A percentile compares a stretch with the other conserved stretches of the same genome.
These are phyloP conservation scores for Dromaius novaehollandiae DNA, from an alignment of 2,113 vertebrate species.

Conservation along the genomic window DNA sequence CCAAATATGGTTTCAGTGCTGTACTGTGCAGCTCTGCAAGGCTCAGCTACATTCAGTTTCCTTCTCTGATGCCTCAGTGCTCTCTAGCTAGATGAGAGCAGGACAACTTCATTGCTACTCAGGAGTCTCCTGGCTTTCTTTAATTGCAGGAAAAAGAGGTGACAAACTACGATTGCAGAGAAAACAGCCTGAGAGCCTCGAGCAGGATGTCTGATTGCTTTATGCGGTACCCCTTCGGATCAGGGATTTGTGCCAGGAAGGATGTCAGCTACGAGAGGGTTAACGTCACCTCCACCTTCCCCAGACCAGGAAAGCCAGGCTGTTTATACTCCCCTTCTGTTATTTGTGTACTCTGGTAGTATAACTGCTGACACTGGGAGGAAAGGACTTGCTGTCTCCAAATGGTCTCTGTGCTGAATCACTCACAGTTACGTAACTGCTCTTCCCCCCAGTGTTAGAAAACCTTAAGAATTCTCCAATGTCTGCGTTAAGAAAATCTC, in stretches of 20 bases:
- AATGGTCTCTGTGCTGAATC: slow-evolving; percentile 11
- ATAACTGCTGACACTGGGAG: background rate
- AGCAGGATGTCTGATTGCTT: background rate
- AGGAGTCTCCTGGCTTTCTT: background rate
- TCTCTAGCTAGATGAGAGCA: background rate
- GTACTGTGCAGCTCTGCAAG: background rate
- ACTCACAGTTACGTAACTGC: background rate
- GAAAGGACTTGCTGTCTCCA: background rate
- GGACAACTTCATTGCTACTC: background rate
- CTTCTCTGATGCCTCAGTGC: background rate
- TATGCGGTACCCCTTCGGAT: rapidly evolving
- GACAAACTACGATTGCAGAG: background rate
- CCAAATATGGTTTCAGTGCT: background rate
- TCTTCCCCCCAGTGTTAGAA: background rate
- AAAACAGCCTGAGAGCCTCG: background rate
- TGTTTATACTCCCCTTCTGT: background rate
- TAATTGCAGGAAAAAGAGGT: background rate
- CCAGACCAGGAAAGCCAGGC: background rate
- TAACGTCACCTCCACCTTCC: background rate
- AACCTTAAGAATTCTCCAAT: rapidly evolving
- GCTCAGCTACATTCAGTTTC: background rate
- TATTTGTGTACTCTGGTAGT: background rate
- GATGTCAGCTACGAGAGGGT: background rate
- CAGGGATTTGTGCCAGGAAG: background rate
- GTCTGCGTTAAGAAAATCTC: background rate